Evolutionary conservation across 2,113 vertebrate genomes (phyloP), one percentile per base, ranked within the genome.

Genomic region (Jaculus jaculus): DNA sequence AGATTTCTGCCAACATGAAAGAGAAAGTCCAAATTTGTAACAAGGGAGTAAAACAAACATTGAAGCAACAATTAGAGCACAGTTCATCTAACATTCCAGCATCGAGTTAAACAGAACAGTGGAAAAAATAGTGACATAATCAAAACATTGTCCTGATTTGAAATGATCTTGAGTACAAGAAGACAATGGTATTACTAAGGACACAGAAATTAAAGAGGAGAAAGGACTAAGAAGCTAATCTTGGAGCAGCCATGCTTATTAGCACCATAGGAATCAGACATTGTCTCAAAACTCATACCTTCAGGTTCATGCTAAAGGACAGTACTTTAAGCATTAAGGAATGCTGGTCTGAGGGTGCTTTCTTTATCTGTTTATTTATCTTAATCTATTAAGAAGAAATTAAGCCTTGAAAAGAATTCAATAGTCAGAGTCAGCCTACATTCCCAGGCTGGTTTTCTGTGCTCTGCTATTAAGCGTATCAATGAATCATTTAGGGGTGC

Each of bases 291-390:
- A 87, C 2, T 82, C 28, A 75, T 68, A 84, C 15, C 15, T 89
- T 89, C 5, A 54, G 54, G 42, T 73, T 81, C 32, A 34, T 80
- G 18, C 18, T 87, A 92, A 95, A 84, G 54, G 28, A 69, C 5
- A 47, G 42, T 58, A 73, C 72, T 88, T 77, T 91, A 26, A 77
- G 54, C 42, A 83, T 77, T 87, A 87, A 91, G 69, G 24, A 93
- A 20, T 86, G 90, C 13, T 87, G 75, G 85, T 65, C 37, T 87
- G 26, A 13, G 6, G 24, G 32, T 60, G 72, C 88, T 93, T 88
- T 32, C 47, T 72, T 91, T 90, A 94, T 89, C 95, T 97, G 79
- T 89, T 51, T 90, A 77, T 93, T 96, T 79, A 96, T 92, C 89
- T 94, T 94, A 94, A 89, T 90, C 63, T 94, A 80, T 58, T 93